A percentile compares a stretch with the other conserved stretches of the same genome.
These are phyloP conservation scores for Choristoneura rosaceana DNA, from an alignment of 2,888 invertebrate species.

Conservation along the genomic window DNA sequence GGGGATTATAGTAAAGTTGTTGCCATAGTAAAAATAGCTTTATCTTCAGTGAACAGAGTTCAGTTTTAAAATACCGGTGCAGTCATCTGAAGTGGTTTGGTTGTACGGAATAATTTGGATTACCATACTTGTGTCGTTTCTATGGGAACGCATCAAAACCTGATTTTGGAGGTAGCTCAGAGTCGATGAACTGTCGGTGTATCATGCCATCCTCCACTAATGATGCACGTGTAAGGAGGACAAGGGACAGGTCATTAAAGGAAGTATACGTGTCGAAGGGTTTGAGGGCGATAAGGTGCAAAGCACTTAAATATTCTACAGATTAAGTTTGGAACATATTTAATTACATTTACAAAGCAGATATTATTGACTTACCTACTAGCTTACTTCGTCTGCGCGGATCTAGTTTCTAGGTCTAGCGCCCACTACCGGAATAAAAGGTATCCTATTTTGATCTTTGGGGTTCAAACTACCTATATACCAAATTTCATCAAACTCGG, in stretches of 20 bases:
- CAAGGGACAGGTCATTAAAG: background rate
- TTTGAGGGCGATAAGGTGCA: background rate
- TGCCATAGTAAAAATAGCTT: background rate
- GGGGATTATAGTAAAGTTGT: background rate
- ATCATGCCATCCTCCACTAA: background rate
- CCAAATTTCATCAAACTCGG: no score
- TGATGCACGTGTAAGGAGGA: background rate
- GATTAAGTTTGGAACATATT: no score
- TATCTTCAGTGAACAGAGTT: background rate
- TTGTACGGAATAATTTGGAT: slow-evolving; percentile 27
- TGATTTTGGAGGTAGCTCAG: slow-evolving; percentile 14
- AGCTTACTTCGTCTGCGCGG: no score
- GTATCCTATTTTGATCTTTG: no score
- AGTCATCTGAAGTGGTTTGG: slow-evolving; percentile 1
- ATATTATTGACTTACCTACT: no score
- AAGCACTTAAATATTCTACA: no score
- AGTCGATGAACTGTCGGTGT: slow-evolving; percentile 21
- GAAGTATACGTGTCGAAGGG: background rate
- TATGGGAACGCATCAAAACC: slow-evolving; percentile 19
- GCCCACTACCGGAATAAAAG: no score
- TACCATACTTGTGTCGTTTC: slow-evolving; percentile 30
- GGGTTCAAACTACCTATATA: no score
- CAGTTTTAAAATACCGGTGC: background rate
- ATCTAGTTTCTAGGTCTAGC: no score
- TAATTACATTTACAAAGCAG: no score